These are phyloP conservation scores for Diplazon laetatorius DNA, from an alignment of 2,888 invertebrate genomes.

Conservation along the genomic window DNA sequence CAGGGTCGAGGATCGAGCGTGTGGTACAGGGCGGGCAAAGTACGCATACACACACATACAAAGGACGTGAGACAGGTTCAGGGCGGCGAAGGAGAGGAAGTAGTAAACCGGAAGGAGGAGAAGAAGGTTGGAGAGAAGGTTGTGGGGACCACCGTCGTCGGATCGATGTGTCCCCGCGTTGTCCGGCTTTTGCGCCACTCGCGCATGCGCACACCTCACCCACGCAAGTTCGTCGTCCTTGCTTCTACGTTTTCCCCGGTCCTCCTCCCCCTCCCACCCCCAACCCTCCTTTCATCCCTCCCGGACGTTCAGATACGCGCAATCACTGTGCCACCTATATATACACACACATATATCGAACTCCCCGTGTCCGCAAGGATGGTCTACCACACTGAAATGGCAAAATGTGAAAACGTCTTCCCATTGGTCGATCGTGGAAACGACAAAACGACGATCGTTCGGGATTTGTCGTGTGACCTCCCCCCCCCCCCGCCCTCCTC, in stretches of 20 bases:
- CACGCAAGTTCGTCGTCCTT: too few relatives aligned
- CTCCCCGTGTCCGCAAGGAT: too few relatives aligned
- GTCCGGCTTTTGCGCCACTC: constrained; percentile 78
- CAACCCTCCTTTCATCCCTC: too few relatives aligned
- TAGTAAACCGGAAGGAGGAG: constrained; percentile 60
- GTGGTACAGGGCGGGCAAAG: not conserved
- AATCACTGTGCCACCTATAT: constrained; percentile 13
- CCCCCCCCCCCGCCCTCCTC: constrained; percentile 28
- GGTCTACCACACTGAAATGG: too few relatives aligned
- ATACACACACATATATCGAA: not conserved
- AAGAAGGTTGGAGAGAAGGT: constrained; percentile 68
- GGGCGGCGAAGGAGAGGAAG: constrained; percentile 60
- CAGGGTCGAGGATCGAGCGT: constrained; percentile 1
- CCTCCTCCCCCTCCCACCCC: constrained; percentile 67
- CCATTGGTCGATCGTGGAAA: too few relatives aligned
- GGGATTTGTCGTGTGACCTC: too few relatives aligned
- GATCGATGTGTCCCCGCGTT: constrained; percentile 81
- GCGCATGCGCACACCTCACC: constrained; percentile 81
- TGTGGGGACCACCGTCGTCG: constrained; percentile 76
- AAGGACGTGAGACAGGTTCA: constrained; percentile 39
- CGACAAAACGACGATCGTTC: too few relatives aligned
- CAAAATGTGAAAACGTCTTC: too few relatives aligned
- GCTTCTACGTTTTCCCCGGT: constrained; percentile 52
- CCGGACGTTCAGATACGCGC: too few relatives aligned
- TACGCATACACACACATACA: not conserved